A percentile compares a stretch with the other conserved stretches of the same genome.
These are phyloP conservation scores for Ginglymostoma cirratum DNA, from an alignment of 2,113 vertebrate genomes.

Conservation along the genomic window DNA sequence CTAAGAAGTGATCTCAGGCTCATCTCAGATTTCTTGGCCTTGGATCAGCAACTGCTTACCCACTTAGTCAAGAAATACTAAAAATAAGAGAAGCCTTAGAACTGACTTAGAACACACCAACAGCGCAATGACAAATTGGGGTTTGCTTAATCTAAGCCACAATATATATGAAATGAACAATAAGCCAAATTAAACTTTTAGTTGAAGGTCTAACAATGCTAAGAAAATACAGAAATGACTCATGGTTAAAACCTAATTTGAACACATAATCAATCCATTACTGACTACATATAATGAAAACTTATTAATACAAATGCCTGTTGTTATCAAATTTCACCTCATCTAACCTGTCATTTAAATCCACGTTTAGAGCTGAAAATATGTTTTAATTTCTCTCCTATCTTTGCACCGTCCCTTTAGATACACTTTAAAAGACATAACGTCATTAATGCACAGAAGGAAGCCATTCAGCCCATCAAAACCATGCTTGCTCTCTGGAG, in stretches of 20 bases:
- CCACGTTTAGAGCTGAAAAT: neutral
- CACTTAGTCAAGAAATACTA: slow-evolving; percentile 44
- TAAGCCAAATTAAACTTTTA: neutral
- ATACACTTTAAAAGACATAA: neutral
- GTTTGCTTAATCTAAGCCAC: neutral
- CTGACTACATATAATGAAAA: neutral
- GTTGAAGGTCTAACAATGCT: neutral
- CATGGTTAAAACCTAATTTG: neutral
- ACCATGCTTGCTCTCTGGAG: neutral
- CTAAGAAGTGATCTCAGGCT: slow-evolving; percentile 49
- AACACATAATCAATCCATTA: neutral
- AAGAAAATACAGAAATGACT: neutral
- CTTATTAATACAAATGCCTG: neutral
- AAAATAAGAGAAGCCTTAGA: slow-evolving; percentile 45
- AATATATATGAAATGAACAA: neutral
- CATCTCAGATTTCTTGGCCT: slow-evolving; percentile 43
- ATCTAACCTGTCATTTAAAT: slow-evolving; percentile 15
- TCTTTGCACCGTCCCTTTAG: neutral
- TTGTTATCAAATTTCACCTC: too few species aligned
- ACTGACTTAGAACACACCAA: neutral
- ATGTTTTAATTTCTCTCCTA: neutral
- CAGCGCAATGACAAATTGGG: neutral
- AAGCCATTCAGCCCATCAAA: neutral
- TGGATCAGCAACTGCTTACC: slow-evolving; percentile 46
- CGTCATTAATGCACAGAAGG: neutral